Conservation (phyloP, 2,797 vertebrate genomes). For the Clamator glandarius region DNA sequence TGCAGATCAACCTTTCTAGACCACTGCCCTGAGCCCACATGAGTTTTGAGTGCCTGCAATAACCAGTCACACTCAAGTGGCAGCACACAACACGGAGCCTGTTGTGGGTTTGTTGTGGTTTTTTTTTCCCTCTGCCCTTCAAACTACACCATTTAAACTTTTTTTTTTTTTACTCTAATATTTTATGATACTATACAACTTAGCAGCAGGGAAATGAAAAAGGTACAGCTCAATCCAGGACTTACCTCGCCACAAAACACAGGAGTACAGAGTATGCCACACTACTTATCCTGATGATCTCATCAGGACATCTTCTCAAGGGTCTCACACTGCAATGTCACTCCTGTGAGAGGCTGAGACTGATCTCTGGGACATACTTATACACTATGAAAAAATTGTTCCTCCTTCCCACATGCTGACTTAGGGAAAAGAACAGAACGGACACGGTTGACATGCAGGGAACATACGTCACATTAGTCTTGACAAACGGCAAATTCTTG, state of each 20-base stretch:
- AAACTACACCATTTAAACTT: background rate
- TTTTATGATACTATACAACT: background rate
- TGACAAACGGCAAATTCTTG: background rate
- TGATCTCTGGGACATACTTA: background rate
- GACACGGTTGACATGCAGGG: background rate
- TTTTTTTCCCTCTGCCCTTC: fast-evolving
- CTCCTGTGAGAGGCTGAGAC: background rate
- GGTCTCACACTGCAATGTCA: background rate
- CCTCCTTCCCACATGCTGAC: background rate
- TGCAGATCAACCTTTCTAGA: background rate
- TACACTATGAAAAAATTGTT: background rate
- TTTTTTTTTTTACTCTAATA: background rate
- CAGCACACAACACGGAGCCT: background rate
- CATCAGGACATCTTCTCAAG: background rate
- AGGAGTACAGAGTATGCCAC: fast-evolving
- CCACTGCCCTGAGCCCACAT: fast-evolving
- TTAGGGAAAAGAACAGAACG: background rate
- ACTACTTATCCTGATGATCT: no score
- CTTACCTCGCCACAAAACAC: background rate
- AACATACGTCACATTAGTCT: background rate
- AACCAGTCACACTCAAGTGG: background rate
- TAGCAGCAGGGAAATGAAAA: background rate
- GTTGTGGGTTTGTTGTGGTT: background rate
- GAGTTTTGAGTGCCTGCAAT: background rate
- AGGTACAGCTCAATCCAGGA: background rate